Evolutionary conservation across 2,113 vertebrate species (phyloP), one percentile per base, ranked within the genome.

Genomic region (Plecotus auritus): DNA sequence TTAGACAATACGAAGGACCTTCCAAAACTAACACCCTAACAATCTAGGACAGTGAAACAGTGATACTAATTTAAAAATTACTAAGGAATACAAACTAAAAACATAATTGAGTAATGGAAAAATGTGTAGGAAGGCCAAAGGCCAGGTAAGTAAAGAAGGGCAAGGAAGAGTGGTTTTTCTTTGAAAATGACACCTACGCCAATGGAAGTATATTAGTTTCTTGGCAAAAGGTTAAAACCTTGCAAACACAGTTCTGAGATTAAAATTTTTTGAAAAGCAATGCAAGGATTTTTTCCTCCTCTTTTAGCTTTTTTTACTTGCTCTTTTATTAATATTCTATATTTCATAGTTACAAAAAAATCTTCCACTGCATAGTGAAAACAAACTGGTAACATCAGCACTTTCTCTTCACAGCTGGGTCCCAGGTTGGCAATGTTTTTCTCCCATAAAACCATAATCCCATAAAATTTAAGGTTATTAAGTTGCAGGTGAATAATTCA

Each of bases 401-500:
- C 84, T 96, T 97, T 97, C 80, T 91, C 87, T 77, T 94, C 95
- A 91, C 96, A 95, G 95, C 93, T 93, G 74, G 91, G 80, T 91
- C 97, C 94, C 95, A 89, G 59, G 93, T 87, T 91, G 85, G 72
- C 92, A 84, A 86, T 90, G 92, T 93, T 95, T 96, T 94, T 80
- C 88, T 96, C 72, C 85, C 61, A 90, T 92, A 94, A 97, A 97
- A 93, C 82, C 81, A 92, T 85, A 96, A 97, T 94, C 92, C 90
- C 92, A 94, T 95, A 96, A 96, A 97, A 95, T 95, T 94, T 97
- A 96, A 97, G 95, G 95, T 97, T 97, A 97, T 97, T 96, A 97
- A 97, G 93, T 97, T 95, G 87, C 87, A 95, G 77, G 95, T 96
- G 97, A 97, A 97, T 97, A 97, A 97, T 97, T 97, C 95, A 97